Conservation (phyloP, 2,888 invertebrate genomes). For the Aspidiotus rigidus region DNA sequence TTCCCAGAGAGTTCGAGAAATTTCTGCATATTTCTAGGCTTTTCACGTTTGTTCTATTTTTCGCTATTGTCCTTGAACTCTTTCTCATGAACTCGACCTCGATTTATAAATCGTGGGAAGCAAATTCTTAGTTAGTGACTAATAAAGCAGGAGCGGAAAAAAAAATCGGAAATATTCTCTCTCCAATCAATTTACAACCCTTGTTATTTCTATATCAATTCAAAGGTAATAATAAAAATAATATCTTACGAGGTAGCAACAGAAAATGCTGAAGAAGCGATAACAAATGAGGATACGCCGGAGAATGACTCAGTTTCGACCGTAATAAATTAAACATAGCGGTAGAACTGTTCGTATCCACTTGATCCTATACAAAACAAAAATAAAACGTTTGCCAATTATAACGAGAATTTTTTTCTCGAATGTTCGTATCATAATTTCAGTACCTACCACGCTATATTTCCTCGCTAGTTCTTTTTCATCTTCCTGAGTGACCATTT, state of each 20-base stretch:
- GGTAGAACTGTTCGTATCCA: conserved; percentile 87
- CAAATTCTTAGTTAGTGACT: too few species aligned
- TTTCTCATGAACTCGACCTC: too few species aligned
- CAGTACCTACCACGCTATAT: conserved; percentile 58
- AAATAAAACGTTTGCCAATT: background rate
- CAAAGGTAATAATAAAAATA: background rate
- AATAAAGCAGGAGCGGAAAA: too few species aligned
- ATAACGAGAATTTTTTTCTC: background rate
- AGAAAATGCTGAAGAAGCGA: conserved; percentile 61
- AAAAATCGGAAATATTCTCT: too few species aligned
- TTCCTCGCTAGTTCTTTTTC: conserved; percentile 85
- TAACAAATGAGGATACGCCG: conserved; percentile 85
- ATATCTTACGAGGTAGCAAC: conserved; percentile 38
- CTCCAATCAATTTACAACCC: too few species aligned
- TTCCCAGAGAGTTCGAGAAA: too few species aligned
- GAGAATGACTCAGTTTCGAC: conserved; percentile 79
- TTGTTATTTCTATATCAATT: too few species aligned
- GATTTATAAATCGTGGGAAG: too few species aligned
- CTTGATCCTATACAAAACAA: conserved; percentile 55
- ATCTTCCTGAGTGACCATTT: conserved; percentile 94
- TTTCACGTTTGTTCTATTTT: too few species aligned
- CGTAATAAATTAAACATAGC: conserved; percentile 85
- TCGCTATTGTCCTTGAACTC: too few species aligned
- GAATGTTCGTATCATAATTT: background rate
- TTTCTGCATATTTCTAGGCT: too few species aligned